phyloP scores from a whole-genome alignment of 2,888 invertebrate genomes.

The Drosophila peninsularis region DNA sequence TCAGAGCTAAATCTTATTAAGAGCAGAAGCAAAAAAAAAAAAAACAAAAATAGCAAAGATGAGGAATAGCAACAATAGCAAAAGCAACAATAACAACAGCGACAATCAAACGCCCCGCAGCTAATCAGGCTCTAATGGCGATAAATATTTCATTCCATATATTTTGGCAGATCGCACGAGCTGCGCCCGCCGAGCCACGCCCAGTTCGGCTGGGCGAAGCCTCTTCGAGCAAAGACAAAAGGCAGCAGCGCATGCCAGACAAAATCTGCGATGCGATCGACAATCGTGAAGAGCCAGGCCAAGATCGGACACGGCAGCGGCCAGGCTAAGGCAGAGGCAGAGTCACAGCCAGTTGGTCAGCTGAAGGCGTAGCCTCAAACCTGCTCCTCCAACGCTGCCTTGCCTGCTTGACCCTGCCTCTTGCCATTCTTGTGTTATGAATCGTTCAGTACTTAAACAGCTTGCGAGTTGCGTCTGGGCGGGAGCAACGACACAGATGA shows the following conservation, averaged over 20 bases:
- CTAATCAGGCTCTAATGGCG: slow-evolving; percentile 80
- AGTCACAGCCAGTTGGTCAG: neutral
- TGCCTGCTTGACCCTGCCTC: slow-evolving; percentile 13
- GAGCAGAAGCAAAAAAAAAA: slow-evolving; percentile 33
- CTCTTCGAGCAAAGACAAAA: slow-evolving; percentile 7
- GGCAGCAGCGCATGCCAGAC: slow-evolving; percentile 40
- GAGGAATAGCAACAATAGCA: neutral
- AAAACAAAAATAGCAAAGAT: slow-evolving; percentile 19
- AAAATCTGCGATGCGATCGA: slow-evolving; percentile 67
- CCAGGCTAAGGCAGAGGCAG: too few relatives aligned
- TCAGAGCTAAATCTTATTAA: slow-evolving; percentile 73
- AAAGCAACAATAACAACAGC: slow-evolving; percentile 5
- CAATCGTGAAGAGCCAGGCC: slow-evolving; percentile 42
- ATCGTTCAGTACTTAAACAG: slow-evolving; percentile 66
- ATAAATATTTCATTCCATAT: slow-evolving; percentile 78
- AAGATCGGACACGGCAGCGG: slow-evolving; percentile 40
- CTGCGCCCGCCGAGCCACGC: slow-evolving; percentile 49
- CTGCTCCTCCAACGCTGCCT: neutral
- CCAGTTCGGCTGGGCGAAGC: slow-evolving; percentile 17
- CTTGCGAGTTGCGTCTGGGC: slow-evolving; percentile 55
- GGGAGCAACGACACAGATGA: slow-evolving; percentile 44
- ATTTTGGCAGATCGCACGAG: slow-evolving; percentile 56
- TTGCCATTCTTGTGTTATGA: slow-evolving; percentile 71
- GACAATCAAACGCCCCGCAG: slow-evolving; percentile 70
- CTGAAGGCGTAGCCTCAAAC: slow-evolving; percentile 41